Evolutionary conservation across 35 echinoderm and acorn worm genomes (phyloP).

Genomic region (Eucidaris tribuloides): DNA sequence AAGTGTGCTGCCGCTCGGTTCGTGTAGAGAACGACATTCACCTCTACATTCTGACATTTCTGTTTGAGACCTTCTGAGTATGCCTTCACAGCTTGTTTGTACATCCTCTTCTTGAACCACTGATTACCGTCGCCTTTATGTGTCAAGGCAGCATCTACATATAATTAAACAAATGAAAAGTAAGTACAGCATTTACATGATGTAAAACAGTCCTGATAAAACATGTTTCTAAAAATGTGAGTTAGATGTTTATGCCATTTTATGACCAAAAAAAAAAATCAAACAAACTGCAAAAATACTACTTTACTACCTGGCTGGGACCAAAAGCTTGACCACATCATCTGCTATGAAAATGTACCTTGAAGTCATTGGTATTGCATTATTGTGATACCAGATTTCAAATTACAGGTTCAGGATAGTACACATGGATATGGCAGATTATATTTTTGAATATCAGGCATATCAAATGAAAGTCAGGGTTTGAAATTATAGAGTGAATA

Average conservation of each 20-base stretch:
- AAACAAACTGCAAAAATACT: not conserved
- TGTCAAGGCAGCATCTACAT: constrained; percentile 40
- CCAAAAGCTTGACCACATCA: not conserved
- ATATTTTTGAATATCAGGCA: too few relatives aligned
- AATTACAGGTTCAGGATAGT: too few relatives aligned
- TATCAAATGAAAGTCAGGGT: too few relatives aligned
- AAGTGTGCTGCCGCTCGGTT: constrained; percentile 91
- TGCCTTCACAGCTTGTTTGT: constrained; percentile 63
- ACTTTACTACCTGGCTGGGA: not conserved
- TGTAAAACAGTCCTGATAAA: not conserved
- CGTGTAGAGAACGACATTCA: constrained; percentile 83
- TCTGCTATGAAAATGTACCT: too few relatives aligned
- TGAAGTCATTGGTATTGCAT: too few relatives aligned
- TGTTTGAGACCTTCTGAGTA: constrained; percentile 83
- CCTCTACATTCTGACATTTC: constrained; percentile 55
- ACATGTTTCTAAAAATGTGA: not conserved
- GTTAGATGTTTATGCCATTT: not conserved
- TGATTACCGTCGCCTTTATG: constrained; percentile 93
- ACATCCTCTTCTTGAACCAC: constrained; percentile 82
- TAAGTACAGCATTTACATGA: not conserved
- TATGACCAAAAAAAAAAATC: not conserved
- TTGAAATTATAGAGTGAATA: too few relatives aligned
- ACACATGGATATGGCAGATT: too few relatives aligned
- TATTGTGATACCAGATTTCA: too few relatives aligned
- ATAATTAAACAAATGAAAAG: not conserved